Percentiles rank a stretch among this genome's conserved stretches.
phyloP scores from a whole-genome alignment of 2,888 invertebrate genomes.

The Lapara coniferarum region DNA sequence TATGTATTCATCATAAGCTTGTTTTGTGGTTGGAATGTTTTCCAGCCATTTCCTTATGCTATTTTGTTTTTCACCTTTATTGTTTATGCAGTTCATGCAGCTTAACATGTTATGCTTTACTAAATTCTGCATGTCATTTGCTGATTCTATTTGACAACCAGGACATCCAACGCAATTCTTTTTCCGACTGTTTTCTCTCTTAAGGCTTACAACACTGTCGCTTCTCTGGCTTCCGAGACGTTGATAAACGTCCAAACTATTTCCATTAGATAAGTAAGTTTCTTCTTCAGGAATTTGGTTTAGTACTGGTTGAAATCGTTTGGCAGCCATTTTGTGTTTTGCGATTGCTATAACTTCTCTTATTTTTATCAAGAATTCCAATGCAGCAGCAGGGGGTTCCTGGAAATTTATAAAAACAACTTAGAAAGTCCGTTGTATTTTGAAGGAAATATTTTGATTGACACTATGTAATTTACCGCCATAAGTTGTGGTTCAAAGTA shows the following conservation, averaged over 20 bases:
- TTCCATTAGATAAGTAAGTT: constrained; percentile 74
- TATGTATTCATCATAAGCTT: constrained; percentile 58
- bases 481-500: constrained; percentile 95
- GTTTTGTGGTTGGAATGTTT: constrained; percentile 84
- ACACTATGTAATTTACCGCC: constrained; percentile 82
- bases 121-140: constrained; percentile 62
- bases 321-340: constrained; percentile 93
- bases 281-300: constrained; percentile 93
- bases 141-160: constrained; percentile 79
- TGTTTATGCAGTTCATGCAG: constrained; percentile 80
- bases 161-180: constrained; percentile 87
- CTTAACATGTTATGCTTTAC: constrained; percentile 73
- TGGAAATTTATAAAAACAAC: constrained; percentile 64
- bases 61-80: constrained; percentile 88
- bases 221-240: constrained; percentile 80
- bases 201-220: constrained; percentile 82
- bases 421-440: neutral
- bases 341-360: constrained; percentile 95
- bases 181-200: constrained; percentile 85
- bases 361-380: constrained; percentile 94
- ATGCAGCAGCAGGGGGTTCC: constrained; percentile 95
- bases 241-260: constrained; percentile 75
- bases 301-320: constrained; percentile 90
- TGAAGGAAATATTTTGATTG: neutral
- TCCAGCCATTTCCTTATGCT: constrained; percentile 91